phyloP scores from a whole-genome alignment of 2,888 invertebrate species.

The Drosophila testacea region DNA sequence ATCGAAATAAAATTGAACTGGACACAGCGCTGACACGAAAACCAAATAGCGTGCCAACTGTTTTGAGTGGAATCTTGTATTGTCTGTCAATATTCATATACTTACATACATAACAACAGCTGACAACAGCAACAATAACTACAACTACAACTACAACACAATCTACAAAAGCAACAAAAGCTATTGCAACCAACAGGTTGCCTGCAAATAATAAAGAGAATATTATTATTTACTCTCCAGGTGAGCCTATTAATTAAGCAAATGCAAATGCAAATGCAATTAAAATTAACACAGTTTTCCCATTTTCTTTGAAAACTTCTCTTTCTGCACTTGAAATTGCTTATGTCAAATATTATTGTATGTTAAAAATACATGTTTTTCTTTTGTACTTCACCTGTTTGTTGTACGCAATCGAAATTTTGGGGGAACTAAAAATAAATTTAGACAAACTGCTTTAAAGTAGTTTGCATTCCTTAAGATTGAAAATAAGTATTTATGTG shows the following conservation, averaged over 20 bases:
- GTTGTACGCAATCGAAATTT: background rate
- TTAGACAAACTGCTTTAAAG: slow-evolving; percentile 29
- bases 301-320: slow-evolving; percentile 1
- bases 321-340: slow-evolving; percentile 19
- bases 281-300: slow-evolving; percentile 15
- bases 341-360: slow-evolving; percentile 6
- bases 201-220: slow-evolving; percentile 10
- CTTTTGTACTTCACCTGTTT: slow-evolving; percentile 25
- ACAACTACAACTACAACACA: slow-evolving; percentile 3
- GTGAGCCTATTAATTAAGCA: slow-evolving; percentile 27
- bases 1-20: slow-evolving; percentile 77
- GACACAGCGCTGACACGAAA: slow-evolving; percentile 72
- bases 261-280: slow-evolving; percentile 2
- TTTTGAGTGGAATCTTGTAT: slow-evolving; percentile 44
- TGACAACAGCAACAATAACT: slow-evolving; percentile 10
- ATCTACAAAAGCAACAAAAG: slow-evolving; percentile 7
- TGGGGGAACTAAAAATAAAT: slow-evolving; percentile 26
- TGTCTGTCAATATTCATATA: slow-evolving; percentile 49
- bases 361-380: slow-evolving; percentile 8
- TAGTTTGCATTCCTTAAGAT: slow-evolving; percentile 21
- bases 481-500: slow-evolving; percentile 19
- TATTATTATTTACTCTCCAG: slow-evolving; percentile 21
- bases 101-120: slow-evolving; percentile 5
- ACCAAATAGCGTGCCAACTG: slow-evolving; percentile 69
- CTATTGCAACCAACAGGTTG: slow-evolving; percentile 66